Evolutionary conservation across 37 sponge, comb jelly and placozoan genomes (phyloP).

Genomic region (Spongia lamella): DNA sequence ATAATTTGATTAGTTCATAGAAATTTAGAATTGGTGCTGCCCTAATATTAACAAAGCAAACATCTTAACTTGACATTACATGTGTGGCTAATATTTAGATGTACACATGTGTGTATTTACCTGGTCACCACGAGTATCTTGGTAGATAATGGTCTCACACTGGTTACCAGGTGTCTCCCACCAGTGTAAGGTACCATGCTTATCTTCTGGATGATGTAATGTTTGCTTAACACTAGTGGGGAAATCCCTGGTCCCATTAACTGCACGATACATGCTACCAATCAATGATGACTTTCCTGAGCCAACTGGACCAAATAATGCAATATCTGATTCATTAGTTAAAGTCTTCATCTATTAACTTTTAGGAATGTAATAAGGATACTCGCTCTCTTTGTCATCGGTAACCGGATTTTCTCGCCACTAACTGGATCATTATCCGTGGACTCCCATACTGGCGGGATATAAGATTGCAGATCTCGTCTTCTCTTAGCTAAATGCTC

Average conservation of each 20-base stretch:
- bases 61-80: background rate
- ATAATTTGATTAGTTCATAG: no score
- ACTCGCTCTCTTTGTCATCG: constrained; percentile 74
- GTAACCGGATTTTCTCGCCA: constrained; percentile 30
- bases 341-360: background rate
- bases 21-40: no score
- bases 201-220: constrained; percentile 69
- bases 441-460: constrained; percentile 63
- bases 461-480: constrained; percentile 38
- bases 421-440: constrained; percentile 47
- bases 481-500: constrained; percentile 54
- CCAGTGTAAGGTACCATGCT: constrained; percentile 86
- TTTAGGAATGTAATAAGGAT: constrained; percentile 35
- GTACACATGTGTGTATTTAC: no score
- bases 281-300: constrained; percentile 92
- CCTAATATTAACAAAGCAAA: no score
- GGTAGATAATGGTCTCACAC: constrained; percentile 71
- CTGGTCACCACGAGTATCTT: constrained; percentile 94
- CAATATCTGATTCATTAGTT: constrained; percentile 58
- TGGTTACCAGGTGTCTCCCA: constrained; percentile 74
- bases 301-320: constrained; percentile 88
- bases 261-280: constrained; percentile 82
- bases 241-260: constrained; percentile 53
- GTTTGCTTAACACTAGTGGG: constrained; percentile 67
- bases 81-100: background rate